These are phyloP conservation scores for Cyprinodon diabolis DNA, from an alignment of 2,797 vertebrate species.

Conservation along the genomic window DNA sequence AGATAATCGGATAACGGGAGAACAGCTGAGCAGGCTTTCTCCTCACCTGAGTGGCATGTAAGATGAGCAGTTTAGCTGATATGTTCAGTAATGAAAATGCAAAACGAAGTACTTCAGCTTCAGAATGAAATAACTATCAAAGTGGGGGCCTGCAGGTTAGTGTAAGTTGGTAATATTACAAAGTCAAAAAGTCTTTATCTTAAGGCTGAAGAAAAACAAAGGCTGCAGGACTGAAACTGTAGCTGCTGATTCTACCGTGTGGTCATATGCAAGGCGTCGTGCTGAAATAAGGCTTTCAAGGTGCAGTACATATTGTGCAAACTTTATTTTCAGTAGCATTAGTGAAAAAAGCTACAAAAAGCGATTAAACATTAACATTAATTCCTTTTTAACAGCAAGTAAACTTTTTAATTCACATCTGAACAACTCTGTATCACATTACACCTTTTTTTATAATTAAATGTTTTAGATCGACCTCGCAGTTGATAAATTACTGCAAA, in stretches of 20 bases:
- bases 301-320: neutral
- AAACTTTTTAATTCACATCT: conserved; percentile 6
- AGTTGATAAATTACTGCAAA: conserved; percentile 30
- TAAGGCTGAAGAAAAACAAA: neutral
- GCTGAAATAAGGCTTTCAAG: conserved; percentile 10
- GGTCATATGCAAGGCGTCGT: neutral
- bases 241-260: neutral
- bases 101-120: conserved; percentile 11
- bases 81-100: conserved; percentile 41
- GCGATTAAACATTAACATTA: conserved; percentile 16
- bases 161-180: conserved; percentile 11
- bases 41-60: conserved; percentile 51
- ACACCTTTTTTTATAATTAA: neutral
- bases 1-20: conserved; percentile 69
- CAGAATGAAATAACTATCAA: neutral
- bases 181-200: conserved; percentile 3
- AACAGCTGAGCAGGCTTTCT: conserved; percentile 59
- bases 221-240: neutral
- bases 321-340: conserved; percentile 30
- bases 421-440: conserved; percentile 14
- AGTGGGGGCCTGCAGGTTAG: neutral
- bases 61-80: conserved; percentile 64
- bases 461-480: neutral
- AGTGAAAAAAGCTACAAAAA: neutral
- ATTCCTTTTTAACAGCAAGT: conserved; percentile 12